Conservation (phyloP, 2,797 vertebrate genomes). For the Myotis vivesi region DNA sequence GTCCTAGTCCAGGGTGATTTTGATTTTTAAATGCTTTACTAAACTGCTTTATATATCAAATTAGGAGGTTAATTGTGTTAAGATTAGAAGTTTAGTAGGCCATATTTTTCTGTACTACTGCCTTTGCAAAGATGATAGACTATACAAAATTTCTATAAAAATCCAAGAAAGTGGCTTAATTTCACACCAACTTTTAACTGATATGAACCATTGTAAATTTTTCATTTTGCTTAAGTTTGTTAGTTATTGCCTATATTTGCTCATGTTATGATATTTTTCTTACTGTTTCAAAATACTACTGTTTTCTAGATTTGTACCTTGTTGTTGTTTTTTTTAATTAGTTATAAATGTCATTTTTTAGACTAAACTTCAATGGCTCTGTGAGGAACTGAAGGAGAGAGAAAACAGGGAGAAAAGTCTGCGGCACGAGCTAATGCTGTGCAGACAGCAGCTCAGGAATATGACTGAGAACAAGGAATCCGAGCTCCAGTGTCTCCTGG, state of each 20-base stretch:
- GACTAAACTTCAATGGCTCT: constrained; percentile 94
- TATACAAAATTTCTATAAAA: neutral
- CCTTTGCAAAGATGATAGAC: neutral
- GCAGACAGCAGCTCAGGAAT: constrained; percentile 88
- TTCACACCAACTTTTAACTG: neutral
- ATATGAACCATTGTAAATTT: neutral
- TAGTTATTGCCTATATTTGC: neutral
- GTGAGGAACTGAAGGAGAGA: constrained; percentile 91
- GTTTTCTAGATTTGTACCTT: neutral
- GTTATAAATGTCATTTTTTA: constrained; percentile 64
- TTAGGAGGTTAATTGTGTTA: neutral
- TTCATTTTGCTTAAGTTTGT: neutral
- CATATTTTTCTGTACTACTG: neutral
- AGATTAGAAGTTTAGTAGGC: neutral
- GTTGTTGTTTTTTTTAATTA: neutral
- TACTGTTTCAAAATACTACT: neutral
- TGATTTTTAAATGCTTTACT: neutral
- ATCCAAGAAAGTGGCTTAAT: neutral
- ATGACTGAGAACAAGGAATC: constrained; percentile 86
- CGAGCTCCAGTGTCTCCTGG: constrained; percentile 87
- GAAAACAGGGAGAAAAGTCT: constrained; percentile 87
- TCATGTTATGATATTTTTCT: neutral
- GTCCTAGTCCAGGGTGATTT: neutral
- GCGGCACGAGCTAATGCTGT: constrained; percentile 85
- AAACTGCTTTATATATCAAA: neutral